phyloP scores from a whole-genome alignment of 2,113 vertebrate species.

The Hippocampus abdominalis region DNA sequence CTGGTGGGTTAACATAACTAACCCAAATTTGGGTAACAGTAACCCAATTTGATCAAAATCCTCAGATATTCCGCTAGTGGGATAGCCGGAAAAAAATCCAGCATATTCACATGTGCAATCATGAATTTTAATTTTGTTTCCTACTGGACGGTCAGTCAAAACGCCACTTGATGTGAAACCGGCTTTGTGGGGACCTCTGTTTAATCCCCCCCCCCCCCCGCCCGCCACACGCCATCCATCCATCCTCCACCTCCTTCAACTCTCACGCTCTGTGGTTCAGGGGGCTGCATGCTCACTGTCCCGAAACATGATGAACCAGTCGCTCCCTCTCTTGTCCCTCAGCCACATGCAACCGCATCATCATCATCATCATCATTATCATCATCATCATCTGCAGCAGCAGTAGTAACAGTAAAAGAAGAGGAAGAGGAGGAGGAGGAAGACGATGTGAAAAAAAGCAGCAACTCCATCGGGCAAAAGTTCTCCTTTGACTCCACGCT shows the following conservation, averaged over 20 bases:
- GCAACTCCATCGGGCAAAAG: constrained; percentile 18
- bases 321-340: constrained; percentile 76
- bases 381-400: neutral
- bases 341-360: constrained; percentile 53
- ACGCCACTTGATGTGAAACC: neutral
- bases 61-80: too few species aligned
- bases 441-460: neutral
- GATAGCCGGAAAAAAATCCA: too few species aligned
- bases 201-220: constrained; percentile 3
- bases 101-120: too few species aligned
- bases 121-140: too few species aligned
- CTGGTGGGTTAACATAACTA: too few species aligned
- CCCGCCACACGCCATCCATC: constrained; percentile 6
- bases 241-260: neutral
- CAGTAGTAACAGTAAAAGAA: constrained; percentile 23
- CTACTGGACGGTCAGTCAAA: too few species aligned
- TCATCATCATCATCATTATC: constrained; percentile 22
- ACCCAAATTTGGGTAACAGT: too few species aligned
- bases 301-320: constrained; percentile 80
- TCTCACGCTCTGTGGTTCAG: constrained; percentile 41
- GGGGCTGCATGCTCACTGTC: constrained; percentile 78
- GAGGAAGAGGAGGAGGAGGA: neutral
- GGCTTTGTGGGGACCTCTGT: neutral
- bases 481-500: constrained; percentile 31
- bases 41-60: too few species aligned